A percentile compares a stretch with the other conserved stretches of the same genome.
phyloP scores from a whole-genome alignment of 2,113 vertebrate genomes.

The Dendropsophus ebraccatus region DNA sequence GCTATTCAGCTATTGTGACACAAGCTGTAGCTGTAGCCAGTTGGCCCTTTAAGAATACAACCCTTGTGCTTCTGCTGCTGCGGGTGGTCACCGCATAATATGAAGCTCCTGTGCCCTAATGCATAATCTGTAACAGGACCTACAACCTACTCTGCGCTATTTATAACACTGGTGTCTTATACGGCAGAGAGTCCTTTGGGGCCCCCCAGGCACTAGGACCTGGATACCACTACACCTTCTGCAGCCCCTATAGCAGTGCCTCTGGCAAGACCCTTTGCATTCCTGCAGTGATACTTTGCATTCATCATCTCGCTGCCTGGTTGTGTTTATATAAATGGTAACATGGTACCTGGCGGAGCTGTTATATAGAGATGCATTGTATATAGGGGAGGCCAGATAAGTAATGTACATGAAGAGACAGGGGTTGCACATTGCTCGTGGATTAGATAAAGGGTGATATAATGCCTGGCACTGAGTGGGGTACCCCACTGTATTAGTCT shows the following conservation, averaged over 20 bases:
- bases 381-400: background rate
- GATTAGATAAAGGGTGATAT: background rate
- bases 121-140: background rate
- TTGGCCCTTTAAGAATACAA: no score
- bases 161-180: no score
- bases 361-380: background rate
- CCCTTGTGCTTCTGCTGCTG: no score
- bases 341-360: background rate
- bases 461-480: background rate
- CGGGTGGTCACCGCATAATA: background rate
- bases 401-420: background rate
- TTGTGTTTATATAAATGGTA: background rate
- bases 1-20: no score
- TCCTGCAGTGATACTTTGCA: background rate
- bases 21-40: no score
- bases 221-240: no score
- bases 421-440: background rate
- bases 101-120: background rate
- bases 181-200: no score
- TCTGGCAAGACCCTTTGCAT: background rate
- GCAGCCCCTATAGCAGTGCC: background rate
- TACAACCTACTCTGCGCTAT: no score
- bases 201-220: background rate
- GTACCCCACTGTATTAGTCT: background rate
- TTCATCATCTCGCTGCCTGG: background rate